Evolutionary conservation across 92 coral and sea anemone species (phyloP).

Genomic region (Zoanthus sociatus): DNA sequence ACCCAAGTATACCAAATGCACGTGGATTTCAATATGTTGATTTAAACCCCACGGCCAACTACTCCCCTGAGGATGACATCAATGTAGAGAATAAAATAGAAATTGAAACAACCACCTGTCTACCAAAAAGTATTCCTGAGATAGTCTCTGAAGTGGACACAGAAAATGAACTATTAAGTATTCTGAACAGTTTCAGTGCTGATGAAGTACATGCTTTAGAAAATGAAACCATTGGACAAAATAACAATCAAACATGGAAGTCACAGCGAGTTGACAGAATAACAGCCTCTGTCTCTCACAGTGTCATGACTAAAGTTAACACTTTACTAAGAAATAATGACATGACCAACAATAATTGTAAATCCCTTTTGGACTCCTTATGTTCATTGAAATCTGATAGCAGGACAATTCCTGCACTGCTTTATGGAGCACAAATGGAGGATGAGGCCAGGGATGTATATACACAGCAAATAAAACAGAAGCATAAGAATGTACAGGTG

Average conservation of each 20-base stretch:
- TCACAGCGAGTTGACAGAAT: slow-evolving; percentile 17
- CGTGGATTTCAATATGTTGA: not conserved
- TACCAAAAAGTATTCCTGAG: too few species aligned
- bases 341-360: not conserved
- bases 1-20: not conserved
- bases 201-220: too few species aligned
- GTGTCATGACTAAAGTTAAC: slow-evolving; percentile 63
- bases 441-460: slow-evolving; percentile 30
- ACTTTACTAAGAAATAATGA: not conserved
- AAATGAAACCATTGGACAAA: too few species aligned
- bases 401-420: slow-evolving; percentile 29
- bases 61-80: slow-evolving; percentile 68
- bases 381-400: not conserved
- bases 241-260: too few species aligned
- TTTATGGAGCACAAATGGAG: slow-evolving; percentile 56
- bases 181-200: too few species aligned
- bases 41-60: not conserved
- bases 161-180: too few species aligned
- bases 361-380: slow-evolving; percentile 17
- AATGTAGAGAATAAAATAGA: slow-evolving; percentile 12
- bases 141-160: too few species aligned
- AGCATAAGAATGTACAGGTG: slow-evolving; percentile 47
- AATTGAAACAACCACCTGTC: too few species aligned
- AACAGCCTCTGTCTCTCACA: slow-evolving; percentile 62
- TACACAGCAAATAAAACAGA: slow-evolving; percentile 34